Base-by-base conservation (phyloP, 53 echinoderm and acorn worm genomes). In the Astropecten irregularis region DNA sequence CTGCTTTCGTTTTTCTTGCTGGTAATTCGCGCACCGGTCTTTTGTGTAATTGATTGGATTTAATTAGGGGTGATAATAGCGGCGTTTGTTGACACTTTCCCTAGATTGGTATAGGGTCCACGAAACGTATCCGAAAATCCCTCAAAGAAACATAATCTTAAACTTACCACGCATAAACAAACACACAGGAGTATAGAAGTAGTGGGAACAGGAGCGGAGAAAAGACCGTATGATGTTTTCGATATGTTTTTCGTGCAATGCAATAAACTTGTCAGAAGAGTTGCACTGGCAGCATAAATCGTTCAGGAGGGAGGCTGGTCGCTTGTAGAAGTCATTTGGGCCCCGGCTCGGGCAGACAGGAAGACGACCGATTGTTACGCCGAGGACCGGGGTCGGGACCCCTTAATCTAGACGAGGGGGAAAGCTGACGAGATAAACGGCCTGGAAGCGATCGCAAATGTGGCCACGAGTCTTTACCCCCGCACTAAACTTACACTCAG, bases 401-500 rank as follows among this genome's bases (percentile, higher is more conserved):
- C 42, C 86, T 40, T 85, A 85, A 85, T 85, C 86, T 79, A 9
- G 5, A 31, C 74, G 26, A 59, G 60, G 72, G 76, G 56, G 46
- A 69, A 34, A 28, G 50, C 60, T 81, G 81, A 70, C 69, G 58
- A 62, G 68, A 82, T 82, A 88, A 88, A 71, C 70, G 70, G 81
- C 69, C 88, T 62, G 82, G 55, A 88, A 82, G 61, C 81, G 55
- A 70, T 49, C 57, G 66, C 68, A 36, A 49, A 66, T 87, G 77
- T 69, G 68, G 49, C 85, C 73, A 72, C 61, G 53, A 79, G 46
- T n/a, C n/a, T n/a, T n/a, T n/a, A n/a, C n/a, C n/a, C n/a, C n/a
- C n/a, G n/a, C n/a, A n/a, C n/a, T n/a, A n/a, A n/a, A n/a, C n/a
- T n/a, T n/a, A n/a, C n/a, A 32, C 48, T 82, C 48, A 82, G 77